Percentiles rank a stretch among this genome's conserved stretches.
phyloP scores from a whole-genome alignment of 1,140 invertebrate genomes.

The Drosophila mojavensis region DNA sequence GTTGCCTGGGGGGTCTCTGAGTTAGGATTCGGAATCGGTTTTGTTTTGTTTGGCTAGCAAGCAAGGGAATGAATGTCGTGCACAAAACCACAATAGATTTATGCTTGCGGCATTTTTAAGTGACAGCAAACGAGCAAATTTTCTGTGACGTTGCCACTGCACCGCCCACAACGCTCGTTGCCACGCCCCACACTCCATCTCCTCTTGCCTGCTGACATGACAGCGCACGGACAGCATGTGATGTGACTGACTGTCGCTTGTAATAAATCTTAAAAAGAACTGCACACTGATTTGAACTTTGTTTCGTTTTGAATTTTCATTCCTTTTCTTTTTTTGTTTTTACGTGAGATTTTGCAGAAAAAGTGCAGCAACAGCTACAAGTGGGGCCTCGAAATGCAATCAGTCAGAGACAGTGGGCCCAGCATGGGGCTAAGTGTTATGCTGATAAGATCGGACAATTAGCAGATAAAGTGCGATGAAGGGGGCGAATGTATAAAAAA shows the following conservation, averaged over 20 bases:
- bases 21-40: not conserved
- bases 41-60: slow-evolving; percentile 42
- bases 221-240: slow-evolving; percentile 61
- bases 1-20: slow-evolving; percentile 11
- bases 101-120: slow-evolving; percentile 82
- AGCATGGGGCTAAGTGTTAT: not conserved
- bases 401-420: slow-evolving; percentile 28
- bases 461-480: not conserved
- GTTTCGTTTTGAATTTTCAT: slow-evolving; percentile 15
- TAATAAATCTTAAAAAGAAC: slow-evolving; percentile 78
- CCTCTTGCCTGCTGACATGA: slow-evolving; percentile 50
- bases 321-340: slow-evolving; percentile 28
- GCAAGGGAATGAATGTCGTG: slow-evolving; percentile 49
- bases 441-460: not conserved
- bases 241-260: slow-evolving; percentile 72
- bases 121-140: slow-evolving; percentile 79
- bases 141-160: slow-evolving; percentile 44
- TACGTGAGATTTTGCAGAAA: slow-evolving; percentile 6
- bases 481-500: too few relatives aligned
- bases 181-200: not conserved
- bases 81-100: slow-evolving; percentile 78
- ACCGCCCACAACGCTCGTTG: not conserved
- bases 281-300: slow-evolving; percentile 63
- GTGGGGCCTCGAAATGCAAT: slow-evolving; percentile 54
- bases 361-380: slow-evolving; percentile 56